A percentile compares a stretch with the other conserved stretches of the same genome.
Conservation (phyloP, 2,797 vertebrate species). For the Silurus aristotelis region DNA sequence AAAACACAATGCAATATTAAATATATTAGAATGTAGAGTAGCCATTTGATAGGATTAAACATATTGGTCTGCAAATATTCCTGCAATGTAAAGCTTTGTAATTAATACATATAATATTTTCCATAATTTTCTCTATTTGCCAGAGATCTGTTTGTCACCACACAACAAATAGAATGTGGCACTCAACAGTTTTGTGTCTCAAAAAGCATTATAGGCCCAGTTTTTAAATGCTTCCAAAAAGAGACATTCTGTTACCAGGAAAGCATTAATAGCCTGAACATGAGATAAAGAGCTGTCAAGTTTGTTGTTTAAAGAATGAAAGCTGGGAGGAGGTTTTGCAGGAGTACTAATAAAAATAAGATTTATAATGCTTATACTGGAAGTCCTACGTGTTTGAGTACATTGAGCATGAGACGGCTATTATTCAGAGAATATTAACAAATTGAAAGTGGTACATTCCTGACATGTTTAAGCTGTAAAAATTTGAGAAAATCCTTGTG, state of each 20-base stretch:
- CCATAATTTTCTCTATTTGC: not conserved
- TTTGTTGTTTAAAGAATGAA: not conserved
- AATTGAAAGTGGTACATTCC: not conserved
- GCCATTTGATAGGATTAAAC: not conserved
- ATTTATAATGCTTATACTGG: not conserved
- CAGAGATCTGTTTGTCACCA: not conserved
- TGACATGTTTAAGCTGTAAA: not conserved
- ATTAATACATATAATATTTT: not conserved
- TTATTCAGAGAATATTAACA: not conserved
- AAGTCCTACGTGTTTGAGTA: not conserved
- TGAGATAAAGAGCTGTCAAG: conserved; percentile 1
- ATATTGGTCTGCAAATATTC: not conserved
- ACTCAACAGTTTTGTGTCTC: not conserved
- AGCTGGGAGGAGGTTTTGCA: not conserved
- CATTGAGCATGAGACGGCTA: not conserved
- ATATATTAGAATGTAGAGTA: not conserved
- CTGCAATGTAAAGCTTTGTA: not conserved
- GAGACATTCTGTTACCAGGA: not conserved
- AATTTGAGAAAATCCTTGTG: not conserved
- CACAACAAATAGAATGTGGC: too few species aligned
- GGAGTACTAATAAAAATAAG: not conserved
- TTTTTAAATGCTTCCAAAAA: not conserved
- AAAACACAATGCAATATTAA: not conserved
- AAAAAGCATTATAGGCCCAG: not conserved
- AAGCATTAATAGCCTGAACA: not conserved